Base-by-base conservation (phyloP, 1,140 invertebrate species). In the Drosophila melanica region DNA sequence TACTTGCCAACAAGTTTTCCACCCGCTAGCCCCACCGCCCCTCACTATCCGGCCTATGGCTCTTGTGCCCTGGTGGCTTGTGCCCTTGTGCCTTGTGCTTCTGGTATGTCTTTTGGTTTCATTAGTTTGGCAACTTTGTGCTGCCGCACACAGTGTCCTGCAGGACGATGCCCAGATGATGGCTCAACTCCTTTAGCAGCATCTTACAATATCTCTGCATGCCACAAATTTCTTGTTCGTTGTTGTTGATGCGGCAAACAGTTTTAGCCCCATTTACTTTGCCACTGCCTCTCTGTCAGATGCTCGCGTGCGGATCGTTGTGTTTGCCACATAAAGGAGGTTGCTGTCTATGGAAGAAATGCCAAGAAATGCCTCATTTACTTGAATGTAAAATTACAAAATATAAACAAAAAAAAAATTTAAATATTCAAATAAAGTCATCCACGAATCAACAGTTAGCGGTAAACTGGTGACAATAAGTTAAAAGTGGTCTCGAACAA, bases 191-290 rank as follows among this genome's bases (percentile, higher is more conserved):
- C 74, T 81, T 79, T 75, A 44, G 10, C 48, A 51, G 48, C 27
- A 33, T 10, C 8, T n/a, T 33, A 44, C 45, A 47, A 18, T 47
- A 12, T 47, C 20, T 44, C 39, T 44, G 79, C 79, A 79, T 82
- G 63, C 80, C 60, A 66, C 81, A 51, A 77, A 54, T 54, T 64
- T 44, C 48, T 64, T 59, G 48, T 72, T 42, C 66, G 53, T 74
- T 79, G 33, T 54, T 69, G 67, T 74, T 59, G 50, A 82, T 79
- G 71, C 79, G 63, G 69, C 69, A 81, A 81, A 82, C 75, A 82
- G 75, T 82, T 75, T 82, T 75, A 58, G 54, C 54, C 41, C 53
- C 55, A 33, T 44, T 58, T 33, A 45, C 41, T 3, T 55, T 23
- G 37, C 47, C 47, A 11, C 18, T 11, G 7, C 8, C 23, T 5